These are phyloP conservation scores for Melanotaenia nigrans DNA, from an alignment of 2,797 vertebrate genomes.

Conservation along the genomic window DNA sequence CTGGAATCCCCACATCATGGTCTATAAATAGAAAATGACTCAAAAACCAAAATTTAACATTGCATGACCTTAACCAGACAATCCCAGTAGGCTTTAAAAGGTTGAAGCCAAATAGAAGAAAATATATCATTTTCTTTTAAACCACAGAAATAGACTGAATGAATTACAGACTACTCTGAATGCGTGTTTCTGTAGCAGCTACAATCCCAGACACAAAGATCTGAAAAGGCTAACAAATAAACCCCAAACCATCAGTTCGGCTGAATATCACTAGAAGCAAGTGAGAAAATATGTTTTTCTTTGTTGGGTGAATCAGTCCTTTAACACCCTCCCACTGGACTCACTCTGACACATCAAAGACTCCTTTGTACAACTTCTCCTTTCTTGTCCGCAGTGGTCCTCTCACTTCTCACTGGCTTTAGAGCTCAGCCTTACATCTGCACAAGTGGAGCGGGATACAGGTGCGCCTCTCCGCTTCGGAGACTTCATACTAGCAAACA, in stretches of 20 bases:
- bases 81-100: background rate
- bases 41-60: background rate
- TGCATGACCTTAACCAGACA: background rate
- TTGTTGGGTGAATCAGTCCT: slow-evolving; percentile 26
- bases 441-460: slow-evolving; percentile 49
- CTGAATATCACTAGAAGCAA: slow-evolving; percentile 4
- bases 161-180: slow-evolving; percentile 21
- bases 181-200: slow-evolving; percentile 11
- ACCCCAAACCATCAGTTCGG: slow-evolving; percentile 11
- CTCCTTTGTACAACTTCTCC: slow-evolving; percentile 17
- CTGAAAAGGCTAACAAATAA: slow-evolving; percentile 21
- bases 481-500: slow-evolving; percentile 65
- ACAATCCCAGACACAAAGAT: slow-evolving; percentile 36
- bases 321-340: slow-evolving; percentile 26
- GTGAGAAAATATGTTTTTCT: slow-evolving; percentile 17
- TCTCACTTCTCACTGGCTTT: slow-evolving; percentile 38
- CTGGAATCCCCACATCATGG: background rate
- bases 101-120: background rate
- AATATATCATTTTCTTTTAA: background rate
- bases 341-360: slow-evolving; percentile 34
- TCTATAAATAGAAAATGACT: background rate
- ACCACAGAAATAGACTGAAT: background rate
- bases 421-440: slow-evolving; percentile 41
- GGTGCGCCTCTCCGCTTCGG: slow-evolving; percentile 59
- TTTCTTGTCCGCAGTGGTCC: slow-evolving; percentile 15